Percentiles rank a stretch among this genome's conserved stretches.
Conservation (phyloP, 2,888 invertebrate genomes). For the Frankliniella intonsa region DNA sequence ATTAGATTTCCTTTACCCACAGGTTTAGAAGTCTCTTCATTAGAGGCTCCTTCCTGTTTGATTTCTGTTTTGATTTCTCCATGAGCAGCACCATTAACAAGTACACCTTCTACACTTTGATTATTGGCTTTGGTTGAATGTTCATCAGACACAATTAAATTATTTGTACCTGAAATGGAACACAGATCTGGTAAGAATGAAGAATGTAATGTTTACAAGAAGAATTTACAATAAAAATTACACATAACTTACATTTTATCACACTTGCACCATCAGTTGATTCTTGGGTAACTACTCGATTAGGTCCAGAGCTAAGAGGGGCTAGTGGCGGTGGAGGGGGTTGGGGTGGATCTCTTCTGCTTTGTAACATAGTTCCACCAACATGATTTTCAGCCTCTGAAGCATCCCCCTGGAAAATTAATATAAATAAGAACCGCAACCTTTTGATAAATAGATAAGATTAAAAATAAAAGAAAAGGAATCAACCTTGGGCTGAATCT, state of each 20-base stretch:
- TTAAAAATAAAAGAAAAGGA: no score
- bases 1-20: constrained; percentile 61
- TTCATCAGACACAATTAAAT: background rate
- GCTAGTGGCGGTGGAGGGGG: constrained; percentile 51
- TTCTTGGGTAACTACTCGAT: background rate
- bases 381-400: constrained; percentile 31
- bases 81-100: constrained; percentile 18
- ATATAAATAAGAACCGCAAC: background rate
- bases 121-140: constrained; percentile 10
- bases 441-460: background rate
- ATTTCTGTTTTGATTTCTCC: constrained; percentile 14
- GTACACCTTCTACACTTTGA: constrained; percentile 1
- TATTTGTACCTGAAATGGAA: constrained; percentile 9
- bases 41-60: constrained; percentile 29
- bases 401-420: background rate
- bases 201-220: background rate
- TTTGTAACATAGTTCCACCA: constrained; percentile 43
- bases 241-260: background rate
- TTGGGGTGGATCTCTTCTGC: constrained; percentile 48
- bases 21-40: constrained; percentile 35
- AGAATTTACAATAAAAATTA: background rate
- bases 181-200: background rate
- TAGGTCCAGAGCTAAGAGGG: constrained; percentile 43
- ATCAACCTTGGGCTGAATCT: constrained; percentile 30
- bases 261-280: background rate